Evolutionary conservation across 2,113 vertebrate genomes (phyloP).

Genomic region (Thoracochromis brauschi): DNA sequence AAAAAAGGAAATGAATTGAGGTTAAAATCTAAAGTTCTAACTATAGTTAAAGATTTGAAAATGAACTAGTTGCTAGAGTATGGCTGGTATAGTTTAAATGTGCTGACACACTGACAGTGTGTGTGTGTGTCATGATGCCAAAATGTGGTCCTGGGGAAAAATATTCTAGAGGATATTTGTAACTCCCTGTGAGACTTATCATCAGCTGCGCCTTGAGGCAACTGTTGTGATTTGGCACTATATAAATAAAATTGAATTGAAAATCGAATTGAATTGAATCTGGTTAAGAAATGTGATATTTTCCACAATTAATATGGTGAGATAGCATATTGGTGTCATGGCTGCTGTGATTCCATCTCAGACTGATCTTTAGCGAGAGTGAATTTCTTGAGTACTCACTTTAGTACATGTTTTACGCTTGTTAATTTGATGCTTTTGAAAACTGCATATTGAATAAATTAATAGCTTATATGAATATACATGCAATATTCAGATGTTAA

Average conservation of each 20-base stretch:
- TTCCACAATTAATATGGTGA: background rate
- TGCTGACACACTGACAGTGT: background rate
- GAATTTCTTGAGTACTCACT: background rate
- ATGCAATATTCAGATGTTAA: background rate
- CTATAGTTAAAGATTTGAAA: rapidly evolving
- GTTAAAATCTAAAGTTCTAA: rapidly evolving
- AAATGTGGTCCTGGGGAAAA: background rate
- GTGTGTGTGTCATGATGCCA: background rate
- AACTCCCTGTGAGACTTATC: background rate
- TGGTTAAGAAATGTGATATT: background rate
- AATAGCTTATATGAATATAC: background rate
- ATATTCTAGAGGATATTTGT: background rate
- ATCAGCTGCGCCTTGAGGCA: background rate
- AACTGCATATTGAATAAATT: background rate
- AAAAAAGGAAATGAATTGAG: background rate
- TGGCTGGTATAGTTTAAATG: background rate
- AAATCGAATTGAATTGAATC: background rate
- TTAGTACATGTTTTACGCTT: background rate
- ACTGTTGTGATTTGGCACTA: rapidly evolving
- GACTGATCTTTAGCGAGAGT: background rate
- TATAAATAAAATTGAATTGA: background rate
- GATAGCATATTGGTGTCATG: background rate
- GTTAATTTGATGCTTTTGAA: background rate
- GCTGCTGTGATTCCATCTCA: background rate
- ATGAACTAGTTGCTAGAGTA: background rate